Conservation (phyloP, 2,888 invertebrate species). For the Trissoscelio sp. region DNA sequence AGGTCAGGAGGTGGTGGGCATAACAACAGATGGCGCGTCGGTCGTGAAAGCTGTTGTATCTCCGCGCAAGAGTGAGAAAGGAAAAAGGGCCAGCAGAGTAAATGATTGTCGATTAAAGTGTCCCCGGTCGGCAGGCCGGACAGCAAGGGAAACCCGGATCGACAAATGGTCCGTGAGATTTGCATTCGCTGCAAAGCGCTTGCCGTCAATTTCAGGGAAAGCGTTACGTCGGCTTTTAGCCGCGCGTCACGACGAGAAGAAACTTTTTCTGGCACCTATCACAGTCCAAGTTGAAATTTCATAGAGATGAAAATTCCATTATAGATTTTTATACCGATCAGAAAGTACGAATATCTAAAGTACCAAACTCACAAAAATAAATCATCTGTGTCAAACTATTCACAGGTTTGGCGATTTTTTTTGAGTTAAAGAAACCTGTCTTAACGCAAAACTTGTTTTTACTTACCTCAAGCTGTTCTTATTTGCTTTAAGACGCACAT, state of each 20-base stretch:
- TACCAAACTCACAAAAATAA: too few relatives aligned
- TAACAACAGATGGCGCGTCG: conserved; percentile 79
- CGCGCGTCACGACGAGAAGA: conserved; percentile 10
- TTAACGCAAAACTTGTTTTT: too few relatives aligned
- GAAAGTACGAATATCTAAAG: too few relatives aligned
- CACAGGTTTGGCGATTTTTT: too few relatives aligned
- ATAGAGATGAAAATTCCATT: conserved; percentile 24
- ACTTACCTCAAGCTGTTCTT: too few relatives aligned
- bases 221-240: conserved; percentile 38
- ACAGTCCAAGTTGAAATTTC: conserved; percentile 26
- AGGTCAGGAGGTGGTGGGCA: conserved; percentile 62
- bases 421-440: too few relatives aligned
- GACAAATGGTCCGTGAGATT: conserved; percentile 81
- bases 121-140: conserved; percentile 71
- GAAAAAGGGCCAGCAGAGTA: conserved; percentile 70
- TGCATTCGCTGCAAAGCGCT: conserved; percentile 78
- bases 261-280: conserved; percentile 30
- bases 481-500: too few relatives aligned
- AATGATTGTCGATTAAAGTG: conserved; percentile 82
- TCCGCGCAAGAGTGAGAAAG: conserved; percentile 42
- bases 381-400: too few relatives aligned
- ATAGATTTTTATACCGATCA: conserved; percentile 37
- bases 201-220: conserved; percentile 73
- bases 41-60: conserved; percentile 66
- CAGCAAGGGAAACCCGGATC: conserved; percentile 72